Base-by-base conservation (phyloP, 64 coral and sea anemone species). In the Astreopora myriophthalma region DNA sequence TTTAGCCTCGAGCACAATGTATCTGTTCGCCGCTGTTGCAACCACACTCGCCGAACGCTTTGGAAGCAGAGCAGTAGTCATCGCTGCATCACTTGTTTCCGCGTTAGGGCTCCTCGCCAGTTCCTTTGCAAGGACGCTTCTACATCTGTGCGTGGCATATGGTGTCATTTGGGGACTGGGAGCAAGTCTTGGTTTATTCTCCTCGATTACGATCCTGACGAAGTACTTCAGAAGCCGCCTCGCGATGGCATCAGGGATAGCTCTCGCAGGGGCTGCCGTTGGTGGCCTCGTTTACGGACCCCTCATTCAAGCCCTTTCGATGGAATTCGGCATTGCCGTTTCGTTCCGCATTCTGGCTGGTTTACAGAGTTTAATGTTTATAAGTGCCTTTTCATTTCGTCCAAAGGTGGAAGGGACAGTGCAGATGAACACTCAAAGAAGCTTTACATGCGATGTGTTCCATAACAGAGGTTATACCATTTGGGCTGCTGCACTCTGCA, bases 131-230 rank as follows among this genome's bases (percentile, higher is more conserved):
- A 38, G 57, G 31, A 39, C 32, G 5, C 73, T 89, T 27, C n/a
- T 29, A 31, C 87, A 73, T 26, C 39, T 89, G 37, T 89, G 63
- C 23, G 57, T 64, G 11, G 79, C 57, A 20, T 89, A 89, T 68
- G 87, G 87, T 25, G 29, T 89, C 35, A 26, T 30, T 6, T 89
- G 87, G 87, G 87, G 87, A 39, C 32, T 89, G 60, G 87, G 87
- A 68, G 8, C 87, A 46, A 89, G 87, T 48, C 75, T 68, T 6
- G 87, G 74, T 17, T 69, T 89, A 39, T 89, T 89, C 51, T 74
- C 87, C 17, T 89, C 87, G 9, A 25, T 89, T 60, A 52, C 79
- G 27, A 89, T 89, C 24, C 58, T 89, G 1, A 89, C 87, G 0
- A 89, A 67, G 38, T 89, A 89, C 36, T 89, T 89, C 60, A 74